Base-by-base conservation (phyloP, 2,113 vertebrate genomes). In the Chauna torquata region DNA sequence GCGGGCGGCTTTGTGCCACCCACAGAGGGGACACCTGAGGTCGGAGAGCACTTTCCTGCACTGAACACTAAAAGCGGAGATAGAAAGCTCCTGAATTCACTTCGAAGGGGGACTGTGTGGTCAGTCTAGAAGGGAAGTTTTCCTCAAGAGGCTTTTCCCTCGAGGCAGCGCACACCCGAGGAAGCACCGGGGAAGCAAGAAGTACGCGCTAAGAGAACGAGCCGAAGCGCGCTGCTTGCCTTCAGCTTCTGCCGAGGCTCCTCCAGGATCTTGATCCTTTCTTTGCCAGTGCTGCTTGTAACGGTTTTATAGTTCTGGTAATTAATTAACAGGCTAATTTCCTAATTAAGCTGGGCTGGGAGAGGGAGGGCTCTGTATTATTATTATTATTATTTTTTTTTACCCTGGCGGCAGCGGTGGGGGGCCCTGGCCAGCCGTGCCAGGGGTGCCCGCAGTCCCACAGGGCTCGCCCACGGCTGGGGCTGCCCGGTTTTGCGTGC, bases 101-200 rank as follows among this genome's bases (percentile, higher is more conserved):
- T 45, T 2, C 0, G 20, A 3, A 23, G 4, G 5, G 2, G 0
- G 1, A 0, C 4, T 38, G 0, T 7, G 2, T 4, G 0, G 3
- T 9, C 27, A 36, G 1, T 4, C 8, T 44, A 28, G 11, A 36
- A 47, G 0, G 1, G 52, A 65, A 62, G 0, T 0, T 4, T 66
- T 70, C 24, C 27, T 72, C 23, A 32, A 68, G 7, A 69, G 1
- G 24, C 5, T n/a, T n/a, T n/a, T n/a, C n/a, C n/a, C n/a, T n/a
- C n/a, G n/a, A n/a, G n/a, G n/a, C n/a, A n/a, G n/a, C n/a, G n/a
- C n/a, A n/a, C n/a, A n/a, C n/a, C n/a, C n/a, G n/a, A n/a, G n/a
- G n/a, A n/a, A n/a, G n/a, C n/a, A n/a, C n/a, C n/a, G n/a, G n/a
- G n/a, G n/a, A n/a, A n/a, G n/a, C n/a, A n/a, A n/a, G n/a, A n/a